Evolutionary conservation across 1,140 invertebrate species (phyloP).

Genomic region (Geopemphigus sp.): DNA sequence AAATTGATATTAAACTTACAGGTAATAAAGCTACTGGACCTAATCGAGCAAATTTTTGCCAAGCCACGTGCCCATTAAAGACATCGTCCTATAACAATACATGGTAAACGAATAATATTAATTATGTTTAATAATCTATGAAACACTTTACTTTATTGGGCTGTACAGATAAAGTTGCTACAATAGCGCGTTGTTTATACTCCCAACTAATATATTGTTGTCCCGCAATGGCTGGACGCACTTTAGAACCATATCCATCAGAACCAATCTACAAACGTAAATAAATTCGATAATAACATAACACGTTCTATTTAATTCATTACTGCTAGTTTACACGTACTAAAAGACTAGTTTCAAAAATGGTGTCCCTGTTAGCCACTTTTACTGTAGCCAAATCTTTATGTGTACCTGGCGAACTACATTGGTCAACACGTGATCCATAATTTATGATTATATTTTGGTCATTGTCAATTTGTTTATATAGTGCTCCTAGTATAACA

Average conservation of each 20-base stretch:
- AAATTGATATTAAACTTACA: slow-evolving; percentile 60
- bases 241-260: slow-evolving; percentile 85
- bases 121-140: not conserved
- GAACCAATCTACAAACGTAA: slow-evolving; percentile 72
- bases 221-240: slow-evolving; percentile 73
- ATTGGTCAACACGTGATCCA: slow-evolving; percentile 60
- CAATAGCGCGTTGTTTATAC: slow-evolving; percentile 87
- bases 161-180: slow-evolving; percentile 79
- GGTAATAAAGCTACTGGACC: slow-evolving; percentile 91
- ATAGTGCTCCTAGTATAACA: slow-evolving; percentile 73
- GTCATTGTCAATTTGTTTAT: slow-evolving; percentile 59
- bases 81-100: not conserved
- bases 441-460: slow-evolving; percentile 58
- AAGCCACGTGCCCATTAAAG: slow-evolving; percentile 74
- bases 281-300: slow-evolving; percentile 25
- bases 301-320: slow-evolving; percentile 22
- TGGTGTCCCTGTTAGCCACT: slow-evolving; percentile 60
- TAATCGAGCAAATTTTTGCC: slow-evolving; percentile 90
- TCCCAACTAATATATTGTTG: slow-evolving; percentile 75
- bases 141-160: slow-evolving; percentile 21
- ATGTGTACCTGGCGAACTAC: slow-evolving; percentile 57
- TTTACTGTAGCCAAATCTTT: slow-evolving; percentile 56
- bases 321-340: slow-evolving; percentile 56
- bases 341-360: slow-evolving; percentile 62
- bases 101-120: not conserved